Base-by-base conservation (phyloP, 2,113 vertebrate species). In the Pterophyllum scalare region DNA sequence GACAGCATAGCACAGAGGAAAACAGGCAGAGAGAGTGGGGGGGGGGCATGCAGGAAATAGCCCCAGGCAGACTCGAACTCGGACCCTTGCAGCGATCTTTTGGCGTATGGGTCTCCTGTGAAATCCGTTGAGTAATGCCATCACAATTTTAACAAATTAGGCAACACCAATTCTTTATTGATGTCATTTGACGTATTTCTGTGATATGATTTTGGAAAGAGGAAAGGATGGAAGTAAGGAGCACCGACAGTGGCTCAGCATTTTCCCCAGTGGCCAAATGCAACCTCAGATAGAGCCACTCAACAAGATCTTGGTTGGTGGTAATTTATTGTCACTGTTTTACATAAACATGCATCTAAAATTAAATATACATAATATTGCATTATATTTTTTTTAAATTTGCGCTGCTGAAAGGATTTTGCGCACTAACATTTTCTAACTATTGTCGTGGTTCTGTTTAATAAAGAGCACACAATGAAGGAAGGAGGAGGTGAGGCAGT, bases 51-150 rank as follows among this genome's bases (percentile, higher is more conserved):
- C 40, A 49, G 40, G 64, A 28, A 70, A 20, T 70, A 26, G 17
- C 40, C 24, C 0, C 64, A 70, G 64, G 64, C 64, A 49, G 64
- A 67, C 64, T 67, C 22, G 19, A 1, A 19, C 0, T 0, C 5
- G 6, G 65, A 3, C 24, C 43, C 43, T 43, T 70, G 65, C 65
- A 70, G 64, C 7, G 49, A 15, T 22, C 64, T 67, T 38, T 40
- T 64, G 61, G 61, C 33, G 38, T 38, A 64, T 14, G 22, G 40
- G 64, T 49, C 64, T 26, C 22, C 22, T 67, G 64, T 17, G 38
- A 22, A 49, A 49, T 67, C 40, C 6, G 22, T 9, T 67, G 64
- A 67, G 40, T 67, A 46, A 67, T 67, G 64, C 46, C 40, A 28
- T 13, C 43, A 52, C 40, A 52, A 31, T 8, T 52, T 31, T 52